Conservation (phyloP, 2,888 invertebrate genomes). For the Venusia cambrica region DNA sequence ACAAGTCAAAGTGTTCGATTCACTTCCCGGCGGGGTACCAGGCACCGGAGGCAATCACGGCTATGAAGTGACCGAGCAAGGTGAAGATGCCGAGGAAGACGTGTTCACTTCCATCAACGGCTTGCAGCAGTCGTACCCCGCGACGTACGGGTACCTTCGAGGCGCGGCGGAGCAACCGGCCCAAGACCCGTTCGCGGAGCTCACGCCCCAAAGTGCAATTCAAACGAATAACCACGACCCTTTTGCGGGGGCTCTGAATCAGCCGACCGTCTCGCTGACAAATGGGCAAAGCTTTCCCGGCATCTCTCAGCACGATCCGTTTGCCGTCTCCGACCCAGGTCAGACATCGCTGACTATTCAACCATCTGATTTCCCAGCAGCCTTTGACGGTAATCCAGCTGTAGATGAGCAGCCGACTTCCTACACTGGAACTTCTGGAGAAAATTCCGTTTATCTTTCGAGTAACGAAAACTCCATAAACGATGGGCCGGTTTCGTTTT, state of each 20-base stretch:
- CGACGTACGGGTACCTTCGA: slow-evolving; percentile 54
- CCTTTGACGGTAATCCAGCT: slow-evolving; percentile 40
- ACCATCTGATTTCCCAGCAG: slow-evolving; percentile 45
- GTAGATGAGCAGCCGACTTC: slow-evolving; percentile 47
- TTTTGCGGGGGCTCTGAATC: slow-evolving; percentile 43
- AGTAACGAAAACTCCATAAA: slow-evolving; percentile 42
- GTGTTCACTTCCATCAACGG: slow-evolving; percentile 56
- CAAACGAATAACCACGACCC: slow-evolving; percentile 45
- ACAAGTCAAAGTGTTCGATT: slow-evolving; percentile 68
- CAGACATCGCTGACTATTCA: slow-evolving; percentile 37
- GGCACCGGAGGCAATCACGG: slow-evolving; percentile 40
- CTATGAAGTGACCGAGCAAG: slow-evolving; percentile 70
- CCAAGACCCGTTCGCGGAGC: slow-evolving; percentile 49
- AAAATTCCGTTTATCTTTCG: slow-evolving; percentile 37
- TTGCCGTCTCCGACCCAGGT: slow-evolving; percentile 42
- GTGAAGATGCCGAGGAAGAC: slow-evolving; percentile 60
- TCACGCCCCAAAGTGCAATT: slow-evolving; percentile 45
- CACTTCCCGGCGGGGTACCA: slow-evolving; percentile 55
- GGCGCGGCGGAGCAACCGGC: slow-evolving; percentile 45
- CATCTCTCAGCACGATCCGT: slow-evolving; percentile 41
- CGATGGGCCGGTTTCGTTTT: slow-evolving; percentile 55
- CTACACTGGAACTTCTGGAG: slow-evolving; percentile 45
- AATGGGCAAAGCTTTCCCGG: slow-evolving; percentile 49
- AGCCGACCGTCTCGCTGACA: slow-evolving; percentile 43
- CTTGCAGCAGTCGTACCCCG: slow-evolving; percentile 56